A percentile compares a stretch with the other conserved stretches of the same genome.
phyloP scores from a whole-genome alignment of 2,888 invertebrate genomes.

The Julus scanicus region DNA sequence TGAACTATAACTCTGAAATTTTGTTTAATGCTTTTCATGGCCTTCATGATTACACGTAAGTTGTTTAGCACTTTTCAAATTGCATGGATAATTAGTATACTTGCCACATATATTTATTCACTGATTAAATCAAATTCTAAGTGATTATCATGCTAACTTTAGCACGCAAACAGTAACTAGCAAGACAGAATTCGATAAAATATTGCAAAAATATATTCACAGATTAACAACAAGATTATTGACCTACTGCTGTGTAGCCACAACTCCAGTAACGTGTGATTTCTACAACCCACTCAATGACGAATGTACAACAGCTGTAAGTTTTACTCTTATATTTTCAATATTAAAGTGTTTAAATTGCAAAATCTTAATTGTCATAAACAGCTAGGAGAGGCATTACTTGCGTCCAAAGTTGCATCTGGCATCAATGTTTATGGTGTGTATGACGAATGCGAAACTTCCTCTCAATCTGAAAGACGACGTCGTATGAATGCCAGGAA shows the following conservation, averaged over 20 bases:
- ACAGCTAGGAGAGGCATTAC: background rate
- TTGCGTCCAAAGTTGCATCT: background rate
- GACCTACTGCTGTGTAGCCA: slow-evolving; percentile 10
- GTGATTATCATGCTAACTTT: no score
- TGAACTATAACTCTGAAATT: slow-evolving; percentile 64
- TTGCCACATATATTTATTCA: no score
- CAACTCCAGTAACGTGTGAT: slow-evolving; percentile 38
- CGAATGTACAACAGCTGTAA: slow-evolving; percentile 23
- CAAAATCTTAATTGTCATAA: background rate
- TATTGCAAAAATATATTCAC: slow-evolving; percentile 57
- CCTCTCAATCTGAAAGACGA: background rate
- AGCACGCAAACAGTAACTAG: no score
- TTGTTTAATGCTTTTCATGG: slow-evolving; percentile 67
- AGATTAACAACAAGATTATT: slow-evolving; percentile 58
- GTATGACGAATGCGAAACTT: background rate
- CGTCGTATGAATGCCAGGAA: background rate
- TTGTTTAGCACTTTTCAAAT: background rate
- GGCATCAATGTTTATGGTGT: slow-evolving; percentile 16
- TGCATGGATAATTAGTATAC: no score
- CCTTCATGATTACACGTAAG: slow-evolving; percentile 64
- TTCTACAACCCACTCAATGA: slow-evolving; percentile 16
- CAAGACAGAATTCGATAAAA: no score
- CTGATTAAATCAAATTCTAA: no score
- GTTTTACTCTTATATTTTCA: background rate
- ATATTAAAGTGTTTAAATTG: background rate